Evolutionary conservation across 2,113 vertebrate species (phyloP), one percentile per base, ranked within the genome.

Genomic region (Sceloporus tristichus): DNA sequence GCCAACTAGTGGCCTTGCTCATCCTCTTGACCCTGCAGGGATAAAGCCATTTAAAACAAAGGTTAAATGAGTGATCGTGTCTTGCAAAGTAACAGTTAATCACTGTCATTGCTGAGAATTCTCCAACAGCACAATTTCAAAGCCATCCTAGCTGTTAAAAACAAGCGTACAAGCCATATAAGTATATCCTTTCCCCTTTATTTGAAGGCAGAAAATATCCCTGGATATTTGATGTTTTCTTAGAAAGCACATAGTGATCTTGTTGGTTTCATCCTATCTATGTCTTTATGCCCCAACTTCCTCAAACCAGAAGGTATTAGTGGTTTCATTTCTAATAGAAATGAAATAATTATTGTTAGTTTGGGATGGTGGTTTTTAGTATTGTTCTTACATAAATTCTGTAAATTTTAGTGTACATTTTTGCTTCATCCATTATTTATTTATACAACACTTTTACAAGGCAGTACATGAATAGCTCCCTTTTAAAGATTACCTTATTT

Each of bases 171-270:
- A 94, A 91, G 88, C 85, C 56, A 4, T 91, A 53, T 23, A 59
- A 86, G 88, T 87, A 21, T 80, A 77, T 56, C 29, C 9, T 78
- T 81, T 34, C 85, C 92, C 77, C 53, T 2, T 77, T 92, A 70
- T 68, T 70, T 76, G 87, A 68, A 54, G 18, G n/a, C 1, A 18
- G 87, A 85, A 88, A 85, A 88, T 76, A 88, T 71, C 87, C 86
- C 76, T 82, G 23, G 54, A 87, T 90, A 78, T 82, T 68, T 89
- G 18, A 29, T 4, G 66, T 79, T 85, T 85, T 91, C 40, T 87
- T 84, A 83, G 27, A 91, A 91, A 87, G 62, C 79, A 91, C 40
- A 82, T 54, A 89, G 38, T 62, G 78, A 84, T 85, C 81, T 88
- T 3, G 0, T 14, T 56, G 38, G 65, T 89, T 86, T 9, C 65